These are phyloP conservation scores for Okamejei kenojei DNA, from an alignment of 2,797 vertebrate genomes.

Conservation along the genomic window DNA sequence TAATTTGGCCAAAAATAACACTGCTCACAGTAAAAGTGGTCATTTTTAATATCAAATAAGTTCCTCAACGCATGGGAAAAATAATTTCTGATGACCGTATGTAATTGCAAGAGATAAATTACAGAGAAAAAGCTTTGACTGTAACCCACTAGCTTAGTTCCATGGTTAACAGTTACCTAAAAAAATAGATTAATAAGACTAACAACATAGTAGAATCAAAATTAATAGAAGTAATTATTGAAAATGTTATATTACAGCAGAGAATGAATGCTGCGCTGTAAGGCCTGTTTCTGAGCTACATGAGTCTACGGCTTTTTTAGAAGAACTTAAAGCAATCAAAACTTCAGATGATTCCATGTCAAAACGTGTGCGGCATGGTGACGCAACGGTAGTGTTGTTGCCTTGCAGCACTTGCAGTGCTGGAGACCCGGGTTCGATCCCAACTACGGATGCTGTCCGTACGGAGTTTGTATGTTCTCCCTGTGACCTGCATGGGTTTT, in stretches of 20 bases:
- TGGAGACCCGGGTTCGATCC: no score
- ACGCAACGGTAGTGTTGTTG: no score
- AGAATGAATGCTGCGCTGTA: not conserved
- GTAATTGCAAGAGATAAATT: not conserved
- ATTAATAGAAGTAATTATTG: not conserved
- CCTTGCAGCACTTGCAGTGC: no score
- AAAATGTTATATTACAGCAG: not conserved
- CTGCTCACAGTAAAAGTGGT: not conserved
- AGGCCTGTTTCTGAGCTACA: no score
- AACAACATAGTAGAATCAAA: not conserved
- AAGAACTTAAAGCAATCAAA: not conserved
- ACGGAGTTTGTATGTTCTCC: no score
- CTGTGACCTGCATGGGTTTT: no score
- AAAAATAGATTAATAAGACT: constrained; percentile 1
- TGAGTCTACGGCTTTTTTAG: not conserved
- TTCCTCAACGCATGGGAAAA: not conserved
- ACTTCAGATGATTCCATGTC: not conserved
- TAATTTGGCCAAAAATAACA: not conserved
- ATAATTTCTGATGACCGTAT: not conserved
- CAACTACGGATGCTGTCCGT: no score
- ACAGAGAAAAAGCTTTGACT: not conserved
- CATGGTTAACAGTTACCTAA: not conserved
- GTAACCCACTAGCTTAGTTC: not conserved
- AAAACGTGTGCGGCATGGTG: not conserved
- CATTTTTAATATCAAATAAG: not conserved